Evolutionary conservation across 1,140 invertebrate genomes (phyloP), one percentile per base, ranked within the genome.

Genomic region (Heliconius melpomene): DNA sequence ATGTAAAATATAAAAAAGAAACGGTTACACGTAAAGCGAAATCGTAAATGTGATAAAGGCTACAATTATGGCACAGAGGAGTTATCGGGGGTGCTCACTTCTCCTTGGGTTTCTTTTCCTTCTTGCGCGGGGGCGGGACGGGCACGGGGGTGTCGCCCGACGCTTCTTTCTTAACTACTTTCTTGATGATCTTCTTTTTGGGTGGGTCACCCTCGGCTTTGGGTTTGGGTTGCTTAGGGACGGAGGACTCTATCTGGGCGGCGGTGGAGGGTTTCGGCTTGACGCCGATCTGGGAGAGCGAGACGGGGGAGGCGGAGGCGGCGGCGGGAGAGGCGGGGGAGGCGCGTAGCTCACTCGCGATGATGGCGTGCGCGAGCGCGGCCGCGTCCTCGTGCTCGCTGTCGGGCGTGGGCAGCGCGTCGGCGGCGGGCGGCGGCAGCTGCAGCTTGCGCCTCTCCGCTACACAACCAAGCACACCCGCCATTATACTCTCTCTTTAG

Each of bases 71-170:
- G 91, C 93, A 93, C 93, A 90, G 88, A 92, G 92, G 91, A 93
- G 82, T 79, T 76, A 84, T 87, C 82, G 87, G 84, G 81, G 75
- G 82, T 84, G 85, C 87, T 91, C 88, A 92, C 83, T 94, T 93
- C 75, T 95, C 92, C 90, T 95, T 94, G 83, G 93, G 94, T 83
- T 95, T 95, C 88, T 95, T 95, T 86, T 95, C 94, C 86, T 95
- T 95, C 88, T 95, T 95, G 71, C 94, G 90, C 77, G 94, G 94
- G 77, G 94, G 94, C 81, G 94, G 94, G 40, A 95, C 94, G 13
- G 94, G 94, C 52, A 94, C 94, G 18, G 94, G 93, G 54, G 89
- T 89, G 29, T 95, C 94, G 66, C 86, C 85, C 71, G 89, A 80
- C 29, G 83, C 87, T 46, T 92, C 92, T 83, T 95, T 95, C 81